These are phyloP conservation scores for Arbacia lixula DNA, from an alignment of 53 echinoderm and acorn worm species.

Conservation along the genomic window DNA sequence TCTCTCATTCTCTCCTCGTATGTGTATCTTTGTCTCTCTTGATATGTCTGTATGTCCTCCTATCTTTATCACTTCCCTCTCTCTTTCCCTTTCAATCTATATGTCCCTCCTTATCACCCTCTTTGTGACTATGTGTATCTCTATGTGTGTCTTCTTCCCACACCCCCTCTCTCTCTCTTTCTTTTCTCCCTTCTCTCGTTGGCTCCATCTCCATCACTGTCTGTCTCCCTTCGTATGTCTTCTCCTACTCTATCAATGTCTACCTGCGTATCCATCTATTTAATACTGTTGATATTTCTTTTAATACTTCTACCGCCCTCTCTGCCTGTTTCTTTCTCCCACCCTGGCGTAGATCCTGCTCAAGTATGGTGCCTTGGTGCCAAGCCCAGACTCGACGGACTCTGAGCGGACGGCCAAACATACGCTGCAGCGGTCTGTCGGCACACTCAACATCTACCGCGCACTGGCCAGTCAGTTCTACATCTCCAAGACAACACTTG, in stretches of 20 bases:
- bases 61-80: no score
- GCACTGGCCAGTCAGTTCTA: constrained; percentile 89
- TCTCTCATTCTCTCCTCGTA: no score
- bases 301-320: no score
- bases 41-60: no score
- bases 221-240: not conserved
- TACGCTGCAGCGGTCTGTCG: constrained; percentile 91
- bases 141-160: constrained; percentile 56
- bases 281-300: no score
- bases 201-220: not conserved
- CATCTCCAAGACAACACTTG: constrained; percentile 84
- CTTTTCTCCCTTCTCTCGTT: not conserved
- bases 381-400: constrained; percentile 79
- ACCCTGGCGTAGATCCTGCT: constrained; percentile 64
- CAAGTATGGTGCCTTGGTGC: constrained; percentile 78
- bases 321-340: not conserved
- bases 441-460: constrained; percentile 89
- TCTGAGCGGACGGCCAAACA: constrained; percentile 88
- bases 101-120: no score
- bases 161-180: not conserved
- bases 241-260: not conserved
- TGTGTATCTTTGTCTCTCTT: no score
- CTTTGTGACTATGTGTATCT: no score
- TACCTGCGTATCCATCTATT: no score
- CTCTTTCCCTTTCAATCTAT: no score